These are phyloP conservation scores for Orussus abietinus DNA, from an alignment of 1,140 invertebrate species.

Conservation along the genomic window DNA sequence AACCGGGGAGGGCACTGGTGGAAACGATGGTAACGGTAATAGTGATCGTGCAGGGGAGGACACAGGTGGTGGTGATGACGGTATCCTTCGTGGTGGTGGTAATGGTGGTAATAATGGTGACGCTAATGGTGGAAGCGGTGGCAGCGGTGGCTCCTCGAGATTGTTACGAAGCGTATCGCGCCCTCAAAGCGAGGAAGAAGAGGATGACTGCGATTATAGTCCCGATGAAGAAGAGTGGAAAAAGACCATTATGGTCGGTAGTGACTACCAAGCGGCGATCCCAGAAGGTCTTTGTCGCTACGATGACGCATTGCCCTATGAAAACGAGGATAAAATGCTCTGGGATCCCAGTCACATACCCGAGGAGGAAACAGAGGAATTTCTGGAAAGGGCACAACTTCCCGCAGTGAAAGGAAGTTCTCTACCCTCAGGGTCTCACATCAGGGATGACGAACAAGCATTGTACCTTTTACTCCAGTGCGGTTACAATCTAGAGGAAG, in stretches of 20 bases:
- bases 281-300: slow-evolving; percentile 88
- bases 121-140: slow-evolving; percentile 22
- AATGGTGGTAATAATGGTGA: slow-evolving; percentile 36
- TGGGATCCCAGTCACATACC: slow-evolving; percentile 83
- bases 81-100: no score
- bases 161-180: slow-evolving; percentile 59
- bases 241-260: slow-evolving; percentile 93
- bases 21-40: slow-evolving; percentile 38
- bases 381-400: slow-evolving; percentile 68
- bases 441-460: slow-evolving; percentile 92
- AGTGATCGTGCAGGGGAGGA: no score
- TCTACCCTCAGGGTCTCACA: slow-evolving; percentile 72
- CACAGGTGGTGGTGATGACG: no score
- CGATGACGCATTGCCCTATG: slow-evolving; percentile 89
- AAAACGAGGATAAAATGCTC: slow-evolving; percentile 92
- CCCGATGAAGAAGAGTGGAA: slow-evolving; percentile 75
- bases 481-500: slow-evolving; percentile 92
- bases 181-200: slow-evolving; percentile 67
- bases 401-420: slow-evolving; percentile 57
- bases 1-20: slow-evolving; percentile 30
- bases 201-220: slow-evolving; percentile 72
- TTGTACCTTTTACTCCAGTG: slow-evolving; percentile 89
- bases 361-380: slow-evolving; percentile 75
- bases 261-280: slow-evolving; percentile 89
- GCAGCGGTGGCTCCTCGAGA: slow-evolving; percentile 41